phyloP scores from a whole-genome alignment of 2,113 vertebrate genomes.

The Amphiprion percula region DNA sequence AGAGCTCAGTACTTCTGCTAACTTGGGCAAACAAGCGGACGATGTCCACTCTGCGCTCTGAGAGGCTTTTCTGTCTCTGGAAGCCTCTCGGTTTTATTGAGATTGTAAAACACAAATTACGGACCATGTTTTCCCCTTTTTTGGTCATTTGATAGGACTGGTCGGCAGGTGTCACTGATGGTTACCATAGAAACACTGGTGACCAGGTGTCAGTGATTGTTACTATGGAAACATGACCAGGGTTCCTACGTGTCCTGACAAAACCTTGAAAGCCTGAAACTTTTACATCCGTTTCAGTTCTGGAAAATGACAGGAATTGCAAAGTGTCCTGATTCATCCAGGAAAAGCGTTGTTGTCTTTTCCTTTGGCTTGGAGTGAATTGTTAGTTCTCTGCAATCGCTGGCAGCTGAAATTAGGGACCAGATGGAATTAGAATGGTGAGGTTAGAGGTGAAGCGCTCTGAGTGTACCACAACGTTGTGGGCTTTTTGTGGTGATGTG shows the following conservation, averaged over 20 bases:
- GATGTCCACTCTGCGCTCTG: neutral
- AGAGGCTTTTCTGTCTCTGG: neutral
- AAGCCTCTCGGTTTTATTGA: no score
- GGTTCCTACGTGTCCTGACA: neutral
- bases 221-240: conserved; percentile 7
- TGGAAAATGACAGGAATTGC: neutral
- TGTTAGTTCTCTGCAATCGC: neutral
- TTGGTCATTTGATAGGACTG: conserved; percentile 4
- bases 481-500: neutral
- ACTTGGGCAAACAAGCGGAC: neutral
- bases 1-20: neutral
- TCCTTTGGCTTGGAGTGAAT: neutral
- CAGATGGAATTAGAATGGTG: neutral
- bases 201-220: conserved; percentile 1
- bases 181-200: conserved; percentile 19
- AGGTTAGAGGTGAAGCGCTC: neutral
- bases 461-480: neutral
- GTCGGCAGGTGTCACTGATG: conserved; percentile 2
- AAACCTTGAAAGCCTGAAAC: no score
- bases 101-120: neutral
- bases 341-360: neutral
- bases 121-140: neutral
- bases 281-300: no score
- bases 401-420: neutral
- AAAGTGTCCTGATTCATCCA: neutral